phyloP scores from a whole-genome alignment of 2,888 invertebrate genomes.

The Ashinkailepas kermadecensis region DNA sequence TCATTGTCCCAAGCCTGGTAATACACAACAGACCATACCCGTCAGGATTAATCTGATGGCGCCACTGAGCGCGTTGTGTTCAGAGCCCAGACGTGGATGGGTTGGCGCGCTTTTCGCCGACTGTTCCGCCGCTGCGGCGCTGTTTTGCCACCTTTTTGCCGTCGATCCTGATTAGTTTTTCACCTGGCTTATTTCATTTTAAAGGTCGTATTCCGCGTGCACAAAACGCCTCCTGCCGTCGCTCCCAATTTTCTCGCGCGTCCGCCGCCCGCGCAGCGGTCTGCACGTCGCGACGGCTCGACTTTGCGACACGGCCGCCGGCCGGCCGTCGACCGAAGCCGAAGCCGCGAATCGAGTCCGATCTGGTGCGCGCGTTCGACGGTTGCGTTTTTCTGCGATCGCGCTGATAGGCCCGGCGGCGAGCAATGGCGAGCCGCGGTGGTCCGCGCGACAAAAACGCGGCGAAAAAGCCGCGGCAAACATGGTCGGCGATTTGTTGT shows the following conservation, averaged over 20 bases:
- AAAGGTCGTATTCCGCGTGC: not conserved
- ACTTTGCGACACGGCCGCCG: not conserved
- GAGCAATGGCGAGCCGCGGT: not conserved
- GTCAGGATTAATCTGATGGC: too few species aligned
- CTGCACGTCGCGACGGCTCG: not conserved
- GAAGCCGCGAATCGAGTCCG: not conserved
- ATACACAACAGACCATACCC: too few species aligned
- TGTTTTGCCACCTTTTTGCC: not conserved
- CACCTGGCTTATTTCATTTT: not conserved
- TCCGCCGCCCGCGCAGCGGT: not conserved
- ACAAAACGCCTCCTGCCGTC: conserved; percentile 15
- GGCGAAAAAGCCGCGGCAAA: not conserved
- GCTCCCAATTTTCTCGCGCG: not conserved
- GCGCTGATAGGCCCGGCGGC: not conserved
- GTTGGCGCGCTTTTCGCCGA: too few species aligned
- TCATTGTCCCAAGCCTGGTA: too few species aligned
- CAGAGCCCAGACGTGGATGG: too few species aligned
- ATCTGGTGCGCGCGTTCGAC: not conserved
- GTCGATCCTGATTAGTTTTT: not conserved
- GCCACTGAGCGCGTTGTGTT: too few species aligned
- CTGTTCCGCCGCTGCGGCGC: too few species aligned
- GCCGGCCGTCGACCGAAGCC: not conserved
- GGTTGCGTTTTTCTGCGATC: not conserved
- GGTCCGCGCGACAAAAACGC: not conserved
- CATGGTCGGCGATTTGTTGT: conserved; percentile 7